Evolutionary conservation across 2,888 invertebrate species (phyloP).

Genomic region (Adelognathus sp.): DNA sequence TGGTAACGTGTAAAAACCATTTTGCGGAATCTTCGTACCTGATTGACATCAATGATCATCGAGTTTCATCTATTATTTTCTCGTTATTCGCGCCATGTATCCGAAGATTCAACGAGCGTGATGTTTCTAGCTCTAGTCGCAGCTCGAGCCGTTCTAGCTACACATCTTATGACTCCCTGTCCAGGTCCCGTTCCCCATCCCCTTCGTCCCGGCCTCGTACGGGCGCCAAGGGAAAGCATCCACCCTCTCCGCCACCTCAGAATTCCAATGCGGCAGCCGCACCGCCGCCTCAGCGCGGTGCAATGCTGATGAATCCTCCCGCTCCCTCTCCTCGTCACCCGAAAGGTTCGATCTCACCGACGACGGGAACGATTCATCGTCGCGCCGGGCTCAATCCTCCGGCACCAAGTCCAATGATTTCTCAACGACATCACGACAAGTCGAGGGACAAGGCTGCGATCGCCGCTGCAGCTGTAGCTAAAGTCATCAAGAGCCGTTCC

Average conservation of each 20-base stretch:
- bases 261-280: slow-evolving; percentile 67
- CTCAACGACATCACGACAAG: slow-evolving; percentile 75
- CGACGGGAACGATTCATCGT: slow-evolving; percentile 77
- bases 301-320: slow-evolving; percentile 88
- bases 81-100: neutral
- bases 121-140: slow-evolving; percentile 80
- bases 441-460: slow-evolving; percentile 76
- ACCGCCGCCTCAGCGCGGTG: slow-evolving; percentile 85
- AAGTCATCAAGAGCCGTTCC: slow-evolving; percentile 79
- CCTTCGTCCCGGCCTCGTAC: slow-evolving; percentile 81
- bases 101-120: slow-evolving; percentile 15
- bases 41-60: too few relatives aligned
- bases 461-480: slow-evolving; percentile 78
- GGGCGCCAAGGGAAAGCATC: slow-evolving; percentile 75
- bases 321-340: slow-evolving; percentile 85
- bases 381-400: slow-evolving; percentile 79
- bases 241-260: slow-evolving; percentile 74
- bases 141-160: slow-evolving; percentile 82
- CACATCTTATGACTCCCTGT: slow-evolving; percentile 81
- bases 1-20: too few relatives aligned
- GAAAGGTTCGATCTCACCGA: slow-evolving; percentile 77
- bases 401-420: slow-evolving; percentile 75
- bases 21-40: too few relatives aligned
- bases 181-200: slow-evolving; percentile 81
- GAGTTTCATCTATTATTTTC: slow-evolving; percentile 1